Evolutionary conservation across 92 coral and sea anemone species (phyloP), one percentile per base, ranked within the genome.

Genomic region (Palythoa caribaeorum): DNA sequence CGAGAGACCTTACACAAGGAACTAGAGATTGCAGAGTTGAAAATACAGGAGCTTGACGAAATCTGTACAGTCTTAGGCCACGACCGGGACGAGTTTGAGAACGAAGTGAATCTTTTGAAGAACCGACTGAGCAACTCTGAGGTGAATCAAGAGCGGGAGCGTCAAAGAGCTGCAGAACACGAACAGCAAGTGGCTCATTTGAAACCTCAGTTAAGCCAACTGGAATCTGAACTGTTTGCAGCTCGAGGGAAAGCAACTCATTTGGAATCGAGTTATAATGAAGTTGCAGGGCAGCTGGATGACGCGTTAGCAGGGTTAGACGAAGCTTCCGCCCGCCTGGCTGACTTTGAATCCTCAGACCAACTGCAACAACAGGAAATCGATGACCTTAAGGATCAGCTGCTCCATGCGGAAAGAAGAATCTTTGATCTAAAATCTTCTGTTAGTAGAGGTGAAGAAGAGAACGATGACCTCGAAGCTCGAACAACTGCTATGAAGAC

Each of bases 381-480:
- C 13, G 99, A 97, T 37, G 99, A 97, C 81, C 91, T 95, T 12
- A 95, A 92, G 83, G 89, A 90, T 69, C 99, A 95, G 39, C 85
- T 92, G 20, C 85, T 76, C 28, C 96, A 94, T 87, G 92, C 97
- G 16, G 98, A 95, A 69, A 92, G 93, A 68, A 88, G 93, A 79
- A 90, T 95, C 53, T 57, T 94, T 65, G 98, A 97, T 15, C 39
- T 97, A 79, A 95, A 89, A 84, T 84, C 85, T 6, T 83, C 95
- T 57, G 89, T 95, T n/a, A 95, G 94, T 52, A 85, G 94, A 76
- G 90, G 93, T 15, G 98, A 97, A 54, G 94, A 92, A 39, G 98
- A 97, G 66, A 91, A 95, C 59, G 99, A 97, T 65, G 99, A 97
- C 35, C 92, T 97, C 6, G 98, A 95, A 77, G 94, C 92, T 13